Evolutionary conservation across 1,140 invertebrate genomes (phyloP).

Genomic region (Lamellibrachia luymesi): DNA sequence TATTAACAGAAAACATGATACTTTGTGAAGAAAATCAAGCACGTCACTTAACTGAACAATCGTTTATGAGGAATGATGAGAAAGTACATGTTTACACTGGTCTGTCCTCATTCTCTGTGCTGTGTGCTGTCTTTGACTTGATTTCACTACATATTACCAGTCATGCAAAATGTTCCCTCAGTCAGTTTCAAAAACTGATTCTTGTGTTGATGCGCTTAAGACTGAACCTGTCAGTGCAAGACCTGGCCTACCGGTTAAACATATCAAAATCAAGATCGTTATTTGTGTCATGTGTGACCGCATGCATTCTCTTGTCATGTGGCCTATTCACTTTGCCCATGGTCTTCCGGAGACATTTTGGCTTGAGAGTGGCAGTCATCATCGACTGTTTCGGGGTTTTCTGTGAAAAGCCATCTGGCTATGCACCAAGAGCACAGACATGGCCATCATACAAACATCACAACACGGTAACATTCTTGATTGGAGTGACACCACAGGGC

Average conservation of each 20-base stretch:
- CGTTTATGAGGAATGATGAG: too few relatives aligned
- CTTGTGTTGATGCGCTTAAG: background rate
- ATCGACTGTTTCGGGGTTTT: constrained; percentile 7
- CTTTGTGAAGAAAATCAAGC: too few relatives aligned
- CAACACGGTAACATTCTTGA: too few relatives aligned
- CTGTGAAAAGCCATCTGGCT: background rate
- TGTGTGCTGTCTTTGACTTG: background rate
- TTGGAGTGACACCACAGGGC: too few relatives aligned
- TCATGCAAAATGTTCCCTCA: background rate
- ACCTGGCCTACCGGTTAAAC: constrained; percentile 22
- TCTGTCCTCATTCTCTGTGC: background rate
- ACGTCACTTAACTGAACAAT: too few relatives aligned
- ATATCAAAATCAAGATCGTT: constrained; percentile 21
- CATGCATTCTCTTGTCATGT: constrained; percentile 26
- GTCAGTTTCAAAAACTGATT: background rate
- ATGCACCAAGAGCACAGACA: too few relatives aligned
- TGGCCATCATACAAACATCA: too few relatives aligned
- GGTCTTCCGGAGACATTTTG: constrained; percentile 31
- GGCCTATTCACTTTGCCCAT: constrained; percentile 31
- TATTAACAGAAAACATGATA: too few relatives aligned
- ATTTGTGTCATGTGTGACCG: constrained; percentile 25
- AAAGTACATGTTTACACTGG: background rate
- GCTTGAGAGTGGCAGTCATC: background rate
- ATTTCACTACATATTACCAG: background rate
- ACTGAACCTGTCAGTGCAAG: constrained; percentile 12